A percentile compares a stretch with the other conserved stretches of the same genome.
Conservation (phyloP, 1,140 invertebrate genomes). For the Spodoptera frugiperda region DNA sequence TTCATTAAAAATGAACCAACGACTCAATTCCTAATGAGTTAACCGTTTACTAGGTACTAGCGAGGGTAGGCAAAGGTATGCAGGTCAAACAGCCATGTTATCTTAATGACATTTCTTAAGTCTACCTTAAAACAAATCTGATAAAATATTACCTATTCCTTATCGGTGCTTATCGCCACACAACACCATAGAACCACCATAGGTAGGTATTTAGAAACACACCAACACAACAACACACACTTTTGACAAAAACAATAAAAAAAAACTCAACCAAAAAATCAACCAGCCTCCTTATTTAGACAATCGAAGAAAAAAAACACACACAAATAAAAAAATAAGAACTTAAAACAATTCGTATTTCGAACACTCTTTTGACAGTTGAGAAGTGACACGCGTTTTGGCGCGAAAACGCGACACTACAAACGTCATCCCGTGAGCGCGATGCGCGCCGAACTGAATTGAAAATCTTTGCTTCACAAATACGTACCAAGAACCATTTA, state of each 20-base stretch:
- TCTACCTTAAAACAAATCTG: conserved; percentile 28
- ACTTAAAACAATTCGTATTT: conserved; percentile 19
- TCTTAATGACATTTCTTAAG: conserved; percentile 22
- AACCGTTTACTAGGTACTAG: background rate
- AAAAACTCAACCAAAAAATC: conserved; percentile 2
- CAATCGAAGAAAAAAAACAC: background rate
- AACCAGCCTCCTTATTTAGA: background rate
- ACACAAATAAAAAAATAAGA: background rate
- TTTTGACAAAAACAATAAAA: background rate
- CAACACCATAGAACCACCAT: conserved; percentile 11
- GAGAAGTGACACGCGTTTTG: conserved; percentile 59
- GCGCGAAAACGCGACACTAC: conserved; percentile 58
- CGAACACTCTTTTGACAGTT: conserved; percentile 43
- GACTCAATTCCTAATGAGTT: background rate
- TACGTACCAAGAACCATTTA: background rate
- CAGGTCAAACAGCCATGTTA: conserved; percentile 24
- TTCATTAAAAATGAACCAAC: background rate
- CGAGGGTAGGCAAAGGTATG: conserved; percentile 39
- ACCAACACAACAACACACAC: too few relatives aligned
- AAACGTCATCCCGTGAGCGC: conserved; percentile 57
- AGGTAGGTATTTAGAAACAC: too few relatives aligned
- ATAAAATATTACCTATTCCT: conserved; percentile 36
- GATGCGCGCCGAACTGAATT: conserved; percentile 65
- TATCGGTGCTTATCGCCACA: conserved; percentile 33
- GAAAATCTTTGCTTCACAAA: conserved; percentile 32